Evolutionary conservation across 2,888 invertebrate genomes (phyloP), one percentile per base, ranked within the genome.

Genomic region (Acanthosepion pharaonis): DNA sequence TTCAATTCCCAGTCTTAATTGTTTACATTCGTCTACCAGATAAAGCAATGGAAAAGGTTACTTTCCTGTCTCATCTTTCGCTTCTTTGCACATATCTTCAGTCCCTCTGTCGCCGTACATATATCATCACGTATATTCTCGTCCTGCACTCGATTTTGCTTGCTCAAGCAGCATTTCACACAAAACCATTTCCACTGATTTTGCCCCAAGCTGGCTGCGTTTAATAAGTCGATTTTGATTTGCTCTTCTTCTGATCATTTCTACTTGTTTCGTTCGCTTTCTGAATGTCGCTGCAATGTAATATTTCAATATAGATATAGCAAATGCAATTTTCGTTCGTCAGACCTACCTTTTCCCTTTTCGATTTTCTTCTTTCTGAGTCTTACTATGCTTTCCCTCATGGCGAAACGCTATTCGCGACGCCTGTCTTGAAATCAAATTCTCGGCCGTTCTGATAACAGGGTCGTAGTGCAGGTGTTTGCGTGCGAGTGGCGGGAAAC

Each of bases 231-330:
- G 78, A 78, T 78, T 78, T 33, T n/a, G 4, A 8, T n/a, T 78
- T 18, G 33, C n/a, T 33, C n/a, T 78, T 78, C 78, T 18, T 78
- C 78, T n/a, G 11, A 78, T 78, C 78, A 78, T 33, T 33, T 33
- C n/a, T 78, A 5, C n/a, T n/a, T 23, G 33, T 78, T 78, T 33
- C 33, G 5, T 33, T 78, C n/a, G 15, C 78, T 78, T 15, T 78
- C 78, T 5, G 78, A 78, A n/a, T 78, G n/a, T 15, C 8, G 78
- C 1, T 11, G 78, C 78, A 78, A 78, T 78, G 33, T 78, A n/a
- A 78, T 78, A 78, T 78, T 78, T 78, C 78, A 78, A 78, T 78
- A 78, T 78, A 78, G 78, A 78, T 78, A 78, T 78, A 78, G n/a
- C 33, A n/a, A 33, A 78, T 78, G 78, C 33, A 78, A 78, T 78